Conservation (phyloP, 2,797 vertebrate species). For the Ctenochaetus hawaiiensis region DNA sequence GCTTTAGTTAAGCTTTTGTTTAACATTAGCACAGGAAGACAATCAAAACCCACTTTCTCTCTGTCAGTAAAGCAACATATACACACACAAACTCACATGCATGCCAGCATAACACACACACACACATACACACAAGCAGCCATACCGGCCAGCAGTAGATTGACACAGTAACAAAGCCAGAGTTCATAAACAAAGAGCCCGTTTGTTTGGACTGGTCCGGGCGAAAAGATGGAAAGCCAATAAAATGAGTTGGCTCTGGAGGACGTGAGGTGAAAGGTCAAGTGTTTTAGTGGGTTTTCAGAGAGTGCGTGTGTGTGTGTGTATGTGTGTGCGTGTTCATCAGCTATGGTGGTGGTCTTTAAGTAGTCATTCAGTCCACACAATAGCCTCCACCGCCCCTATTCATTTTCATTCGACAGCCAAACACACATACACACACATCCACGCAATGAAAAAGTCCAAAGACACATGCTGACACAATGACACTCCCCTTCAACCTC, state of each 20-base stretch:
- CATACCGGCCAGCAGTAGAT: conserved; percentile 41
- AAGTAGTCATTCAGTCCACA: conserved; percentile 59
- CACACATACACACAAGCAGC: neutral
- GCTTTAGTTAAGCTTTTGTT: conserved; percentile 71
- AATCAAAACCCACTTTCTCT: conserved; percentile 75
- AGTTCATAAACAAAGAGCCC: conserved; percentile 75
- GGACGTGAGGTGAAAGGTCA: conserved; percentile 77
- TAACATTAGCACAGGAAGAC: conserved; percentile 71
- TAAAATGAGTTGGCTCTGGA: conserved; percentile 72
- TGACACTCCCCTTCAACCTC: neutral
- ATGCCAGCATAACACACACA: conserved; percentile 27
- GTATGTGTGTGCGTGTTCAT: conserved; percentile 20
- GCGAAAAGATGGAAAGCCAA: conserved; percentile 67
- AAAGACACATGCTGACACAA: conserved; percentile 21
- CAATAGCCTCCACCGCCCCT: conserved; percentile 49
- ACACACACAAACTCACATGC: conserved; percentile 44
- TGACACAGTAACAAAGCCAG: conserved; percentile 74
- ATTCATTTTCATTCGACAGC: conserved; percentile 43
- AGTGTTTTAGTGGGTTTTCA: conserved; percentile 76
- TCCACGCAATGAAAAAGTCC: neutral
- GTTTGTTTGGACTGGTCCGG: conserved; percentile 74
- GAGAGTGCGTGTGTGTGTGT: conserved; percentile 27
- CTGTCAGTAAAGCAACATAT: conserved; percentile 65
- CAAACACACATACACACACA: conserved; percentile 6
- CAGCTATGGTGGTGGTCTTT: conserved; percentile 68